Evolutionary conservation across 2,113 vertebrate species (phyloP).

Genomic region (Lepisosteus osseus): DNA sequence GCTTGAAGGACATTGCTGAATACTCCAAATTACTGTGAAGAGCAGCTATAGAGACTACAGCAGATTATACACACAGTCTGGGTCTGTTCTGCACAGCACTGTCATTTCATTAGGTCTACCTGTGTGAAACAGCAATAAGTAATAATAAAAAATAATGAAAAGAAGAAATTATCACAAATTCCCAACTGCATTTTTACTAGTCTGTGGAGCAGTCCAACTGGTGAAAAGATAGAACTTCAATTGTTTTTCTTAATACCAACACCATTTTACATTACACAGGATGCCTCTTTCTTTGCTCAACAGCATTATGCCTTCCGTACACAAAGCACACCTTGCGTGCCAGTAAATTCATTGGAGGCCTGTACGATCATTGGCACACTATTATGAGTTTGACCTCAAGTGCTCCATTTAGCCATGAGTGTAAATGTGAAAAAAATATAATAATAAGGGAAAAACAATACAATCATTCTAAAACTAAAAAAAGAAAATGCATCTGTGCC

Average conservation of each 20-base stretch:
- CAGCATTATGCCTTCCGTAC: conserved; percentile 13
- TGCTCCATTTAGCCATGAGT: conserved; percentile 32
- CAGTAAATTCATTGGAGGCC: conserved; percentile 30
- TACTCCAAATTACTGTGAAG: conserved; percentile 20
- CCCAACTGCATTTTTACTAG: neutral
- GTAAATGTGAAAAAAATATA: conserved; percentile 18
- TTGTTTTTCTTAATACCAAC: neutral
- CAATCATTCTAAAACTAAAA: too few species aligned
- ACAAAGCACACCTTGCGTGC: conserved; percentile 22
- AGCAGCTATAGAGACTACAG: conserved; percentile 6
- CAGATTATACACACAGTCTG: conserved; percentile 9
- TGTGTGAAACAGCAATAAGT: neutral
- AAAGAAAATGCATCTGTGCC: too few species aligned
- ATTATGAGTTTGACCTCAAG: conserved; percentile 41
- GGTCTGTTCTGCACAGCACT: too few species aligned
- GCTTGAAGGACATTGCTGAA: conserved; percentile 61
- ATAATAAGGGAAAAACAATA: too few species aligned
- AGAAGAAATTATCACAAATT: neutral
- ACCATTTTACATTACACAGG: conserved; percentile 14
- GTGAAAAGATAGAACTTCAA: neutral
- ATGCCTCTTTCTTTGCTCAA: conserved; percentile 15
- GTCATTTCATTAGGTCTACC: conserved; percentile 1
- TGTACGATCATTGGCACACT: conserved; percentile 38
- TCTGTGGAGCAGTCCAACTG: neutral
- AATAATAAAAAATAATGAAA: neutral